Base-by-base conservation (phyloP, 2,797 vertebrate species). In the Sebastes flavidus region DNA sequence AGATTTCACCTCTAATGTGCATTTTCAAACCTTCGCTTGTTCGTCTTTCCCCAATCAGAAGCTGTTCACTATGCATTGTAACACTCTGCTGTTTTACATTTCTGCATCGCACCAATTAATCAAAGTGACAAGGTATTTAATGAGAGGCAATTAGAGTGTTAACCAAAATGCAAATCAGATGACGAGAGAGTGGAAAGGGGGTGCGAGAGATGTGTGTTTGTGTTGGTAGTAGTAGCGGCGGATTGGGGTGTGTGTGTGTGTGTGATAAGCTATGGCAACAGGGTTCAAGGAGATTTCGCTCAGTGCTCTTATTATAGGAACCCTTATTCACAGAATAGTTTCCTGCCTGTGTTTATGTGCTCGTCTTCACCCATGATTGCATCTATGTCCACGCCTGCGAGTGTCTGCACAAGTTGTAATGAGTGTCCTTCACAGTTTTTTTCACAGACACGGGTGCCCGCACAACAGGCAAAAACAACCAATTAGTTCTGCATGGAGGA, bases 81-180 rank as follows among this genome's bases (percentile, higher is more conserved):
- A 81, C 46, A 66, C 86, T 87, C 83, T 72, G 88, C 92, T 94
- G 87, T 94, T 95, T 95, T 93, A 90, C 93, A 90, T 94, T 93
- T 92, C 87, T 77, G 89, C 79, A 92, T 92, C 86, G 63, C 87
- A 76, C 91, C 93, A 94, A 95, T 95, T 94, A 94, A 96, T 95
- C 95, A 95, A 93, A 90, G 91, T 95, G 94, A 95, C 95, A 95
- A 92, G 91, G 89, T 93, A 93, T 92, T 93, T 95, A 95, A 96
- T 95, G 94, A 94, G 95, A 94, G 91, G 88, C 95, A 95, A 95
- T 96, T 96, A 95, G 92, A 92, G 86, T 90, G 90, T 94, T 94
- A 95, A 93, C 93, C 85, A 90, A 95, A 94, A 93, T 94, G 93
- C 91, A 93, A 94, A 94, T 94, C 86, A 91, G 90, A 87, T 5